These are phyloP conservation scores for Pardalotus punctatus DNA, from an alignment of 2,113 vertebrate species.

Conservation along the genomic window DNA sequence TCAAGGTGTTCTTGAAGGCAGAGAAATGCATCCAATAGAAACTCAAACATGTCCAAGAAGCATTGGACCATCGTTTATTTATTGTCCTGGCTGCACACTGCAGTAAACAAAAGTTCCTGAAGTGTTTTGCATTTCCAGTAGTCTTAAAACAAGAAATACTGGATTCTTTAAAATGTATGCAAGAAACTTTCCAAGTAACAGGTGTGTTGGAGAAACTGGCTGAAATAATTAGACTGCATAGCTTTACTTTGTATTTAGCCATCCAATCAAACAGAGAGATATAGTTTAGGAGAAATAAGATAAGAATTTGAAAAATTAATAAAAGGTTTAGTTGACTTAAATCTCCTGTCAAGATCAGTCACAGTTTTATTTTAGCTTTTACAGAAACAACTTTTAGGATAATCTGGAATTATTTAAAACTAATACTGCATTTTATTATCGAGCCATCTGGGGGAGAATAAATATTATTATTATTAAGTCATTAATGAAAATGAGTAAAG, in stretches of 20 bases:
- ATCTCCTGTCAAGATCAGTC: background rate
- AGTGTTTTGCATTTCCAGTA: background rate
- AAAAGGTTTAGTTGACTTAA: background rate
- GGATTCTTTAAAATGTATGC: background rate
- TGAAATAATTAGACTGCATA: background rate
- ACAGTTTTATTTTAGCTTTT: background rate
- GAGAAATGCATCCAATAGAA: background rate
- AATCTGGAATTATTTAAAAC: conserved; percentile 10
- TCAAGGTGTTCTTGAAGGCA: background rate
- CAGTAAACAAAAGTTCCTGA: background rate
- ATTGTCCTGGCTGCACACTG: background rate
- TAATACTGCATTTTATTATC: background rate
- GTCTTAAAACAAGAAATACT: background rate
- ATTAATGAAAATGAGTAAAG: background rate
- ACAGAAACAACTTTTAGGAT: background rate
- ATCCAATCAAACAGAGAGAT: background rate
- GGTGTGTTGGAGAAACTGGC: background rate
- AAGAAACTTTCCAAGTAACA: background rate
- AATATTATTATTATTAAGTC: conserved; percentile 3
- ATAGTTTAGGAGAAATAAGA: background rate
- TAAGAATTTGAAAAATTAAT: background rate
- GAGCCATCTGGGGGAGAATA: background rate
- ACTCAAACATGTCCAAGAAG: background rate
- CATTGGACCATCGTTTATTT: background rate
- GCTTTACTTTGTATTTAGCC: background rate